Conservation (phyloP, 2,888 invertebrate genomes). For the Cactoblastis cactorum region DNA sequence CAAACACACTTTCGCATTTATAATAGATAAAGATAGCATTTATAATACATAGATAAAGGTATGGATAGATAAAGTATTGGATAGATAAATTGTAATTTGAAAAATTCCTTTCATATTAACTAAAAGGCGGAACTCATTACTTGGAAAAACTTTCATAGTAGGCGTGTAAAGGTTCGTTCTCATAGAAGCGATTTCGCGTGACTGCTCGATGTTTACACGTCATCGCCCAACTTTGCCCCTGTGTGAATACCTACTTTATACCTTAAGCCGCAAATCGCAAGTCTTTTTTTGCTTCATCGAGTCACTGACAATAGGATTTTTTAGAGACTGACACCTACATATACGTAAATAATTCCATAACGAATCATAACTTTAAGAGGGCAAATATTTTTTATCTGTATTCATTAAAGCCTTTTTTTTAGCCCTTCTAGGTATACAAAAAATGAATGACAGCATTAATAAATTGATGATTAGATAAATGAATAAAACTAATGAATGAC, state of each 20-base stretch:
- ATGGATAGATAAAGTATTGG: not conserved
- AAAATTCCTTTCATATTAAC: not conserved
- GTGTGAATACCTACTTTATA: not conserved
- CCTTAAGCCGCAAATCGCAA: not conserved
- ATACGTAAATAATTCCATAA: too few relatives aligned
- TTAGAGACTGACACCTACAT: too few relatives aligned
- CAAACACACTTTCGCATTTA: too few relatives aligned
- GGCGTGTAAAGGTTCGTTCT: not conserved
- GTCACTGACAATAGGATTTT: not conserved
- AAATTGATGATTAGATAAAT: too few relatives aligned
- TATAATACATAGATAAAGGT: not conserved
- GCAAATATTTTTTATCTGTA: too few relatives aligned
- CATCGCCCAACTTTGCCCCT: not conserved
- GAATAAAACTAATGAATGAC: too few relatives aligned
- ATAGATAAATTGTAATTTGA: not conserved
- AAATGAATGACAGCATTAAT: too few relatives aligned
- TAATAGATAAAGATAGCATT: too few relatives aligned
- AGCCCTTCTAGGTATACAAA: too few relatives aligned
- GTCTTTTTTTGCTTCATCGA: not conserved
- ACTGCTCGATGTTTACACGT: not conserved
- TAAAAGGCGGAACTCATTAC: not conserved
- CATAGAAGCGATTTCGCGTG: not conserved
- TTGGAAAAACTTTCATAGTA: not conserved
- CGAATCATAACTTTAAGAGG: too few relatives aligned
- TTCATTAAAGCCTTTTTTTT: too few relatives aligned